Conservation (phyloP, 2,797 vertebrate genomes). For the Myotis pilosus region DNA sequence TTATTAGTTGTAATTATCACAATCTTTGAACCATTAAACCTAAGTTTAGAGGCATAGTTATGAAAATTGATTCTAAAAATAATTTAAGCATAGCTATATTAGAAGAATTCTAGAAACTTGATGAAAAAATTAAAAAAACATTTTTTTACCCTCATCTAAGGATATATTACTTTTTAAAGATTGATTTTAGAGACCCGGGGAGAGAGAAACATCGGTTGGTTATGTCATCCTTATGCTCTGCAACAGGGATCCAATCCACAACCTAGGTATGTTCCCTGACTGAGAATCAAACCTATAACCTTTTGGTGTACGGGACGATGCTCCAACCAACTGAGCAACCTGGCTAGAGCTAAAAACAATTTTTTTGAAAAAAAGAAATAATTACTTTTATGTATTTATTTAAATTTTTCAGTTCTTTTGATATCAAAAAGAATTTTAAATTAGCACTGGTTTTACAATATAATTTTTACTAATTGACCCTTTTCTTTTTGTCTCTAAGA, state of each 20-base stretch:
- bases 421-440: background rate
- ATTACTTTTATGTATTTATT: background rate
- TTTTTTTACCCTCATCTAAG: background rate
- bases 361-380: background rate
- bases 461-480: background rate
- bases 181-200: background rate
- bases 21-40: background rate
- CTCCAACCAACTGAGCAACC: background rate
- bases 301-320: background rate
- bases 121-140: background rate
- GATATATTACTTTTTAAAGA: background rate
- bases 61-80: background rate
- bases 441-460: background rate
- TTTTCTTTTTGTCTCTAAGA: background rate
- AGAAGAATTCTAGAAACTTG: background rate
- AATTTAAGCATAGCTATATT: background rate
- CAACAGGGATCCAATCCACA: background rate
- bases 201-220: background rate
- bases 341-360: background rate
- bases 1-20: background rate
- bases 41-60: background rate
- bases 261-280: background rate
- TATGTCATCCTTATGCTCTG: background rate
- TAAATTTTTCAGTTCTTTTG: background rate
- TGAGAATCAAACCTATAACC: background rate